Evolutionary conservation across 1,140 invertebrate species (phyloP).

Genomic region (Rhagoletis zephyria): DNA sequence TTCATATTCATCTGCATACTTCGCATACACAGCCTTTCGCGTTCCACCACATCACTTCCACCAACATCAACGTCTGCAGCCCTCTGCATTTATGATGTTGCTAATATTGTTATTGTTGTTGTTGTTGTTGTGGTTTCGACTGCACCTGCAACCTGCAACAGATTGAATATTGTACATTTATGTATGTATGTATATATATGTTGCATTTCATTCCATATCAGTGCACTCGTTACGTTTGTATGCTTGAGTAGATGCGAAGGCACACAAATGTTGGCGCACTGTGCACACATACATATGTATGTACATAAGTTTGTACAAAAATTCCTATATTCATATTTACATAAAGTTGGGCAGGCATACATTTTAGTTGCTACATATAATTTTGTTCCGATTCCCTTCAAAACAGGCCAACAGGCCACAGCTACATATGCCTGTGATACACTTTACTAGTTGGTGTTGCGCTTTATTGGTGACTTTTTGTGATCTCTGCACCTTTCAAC

Average conservation of each 20-base stretch:
- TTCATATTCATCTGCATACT: constrained; percentile 50
- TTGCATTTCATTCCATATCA: constrained; percentile 31
- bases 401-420: not conserved
- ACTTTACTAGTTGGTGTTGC: too few relatives aligned
- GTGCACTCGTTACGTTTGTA: constrained; percentile 26
- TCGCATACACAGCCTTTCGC: constrained; percentile 44
- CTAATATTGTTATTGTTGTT: not conserved
- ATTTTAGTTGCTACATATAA: not conserved
- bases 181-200: not conserved
- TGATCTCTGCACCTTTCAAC: constrained; percentile 13
- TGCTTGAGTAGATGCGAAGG: constrained; percentile 18
- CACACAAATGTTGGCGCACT: constrained; percentile 6
- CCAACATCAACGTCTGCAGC: not conserved
- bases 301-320: not conserved
- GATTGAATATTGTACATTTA: not conserved
- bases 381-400: not conserved
- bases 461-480: not conserved
- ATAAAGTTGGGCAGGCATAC: not conserved
- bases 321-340: constrained; percentile 19
- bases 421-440: too few relatives aligned
- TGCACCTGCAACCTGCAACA: constrained; percentile 37
- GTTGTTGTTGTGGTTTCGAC: not conserved
- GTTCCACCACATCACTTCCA: not conserved
- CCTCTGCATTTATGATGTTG: not conserved
- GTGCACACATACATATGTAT: not conserved